Percentiles rank a stretch among this genome's conserved stretches.
Evolutionary conservation across 2,797 vertebrate species (phyloP).

Genomic region (Hirundo rustica): DNA sequence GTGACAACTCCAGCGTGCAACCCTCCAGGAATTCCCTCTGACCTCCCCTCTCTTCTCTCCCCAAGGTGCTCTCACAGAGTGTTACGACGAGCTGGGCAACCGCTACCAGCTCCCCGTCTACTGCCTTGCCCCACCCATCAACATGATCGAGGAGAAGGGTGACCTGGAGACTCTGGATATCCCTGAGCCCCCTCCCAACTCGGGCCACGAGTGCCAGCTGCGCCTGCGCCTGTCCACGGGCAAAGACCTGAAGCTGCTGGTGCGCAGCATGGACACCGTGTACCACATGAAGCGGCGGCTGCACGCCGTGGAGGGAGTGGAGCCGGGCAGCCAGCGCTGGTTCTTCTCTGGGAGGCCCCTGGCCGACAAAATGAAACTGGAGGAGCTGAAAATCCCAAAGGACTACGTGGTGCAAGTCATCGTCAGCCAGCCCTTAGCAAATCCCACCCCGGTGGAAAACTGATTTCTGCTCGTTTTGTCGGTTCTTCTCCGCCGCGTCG

Average conservation of each 20-base stretch:
- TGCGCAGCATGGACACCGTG: constrained; percentile 91
- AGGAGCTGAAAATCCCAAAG: constrained; percentile 97
- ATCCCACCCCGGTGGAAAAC: constrained; percentile 89
- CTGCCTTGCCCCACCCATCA: constrained; percentile 94
- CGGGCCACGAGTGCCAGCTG: constrained; percentile 93
- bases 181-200: constrained; percentile 86
- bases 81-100: constrained; percentile 97
- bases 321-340: constrained; percentile 89
- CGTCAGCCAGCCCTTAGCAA: constrained; percentile 90
- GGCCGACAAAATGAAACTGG: constrained; percentile 94
- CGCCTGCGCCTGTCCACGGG: constrained; percentile 95
- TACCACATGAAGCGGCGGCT: constrained; percentile 95
- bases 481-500: constrained; percentile 46
- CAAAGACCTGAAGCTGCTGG: constrained; percentile 89
- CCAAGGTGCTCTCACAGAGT: constrained; percentile 93
- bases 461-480: constrained; percentile 65
- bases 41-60: not conserved
- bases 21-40: not conserved
- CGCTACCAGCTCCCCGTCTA: constrained; percentile 98
- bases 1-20: not conserved
- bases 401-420: constrained; percentile 99
- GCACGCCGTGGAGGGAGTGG: constrained; percentile 87
- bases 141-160: constrained; percentile 97
- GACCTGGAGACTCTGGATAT: constrained; percentile 88
- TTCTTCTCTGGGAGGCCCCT: constrained; percentile 97